A percentile compares a stretch with the other conserved stretches of the same genome.
Conservation (phyloP, 2,797 vertebrate genomes). For the Anisognathus igniventris region DNA sequence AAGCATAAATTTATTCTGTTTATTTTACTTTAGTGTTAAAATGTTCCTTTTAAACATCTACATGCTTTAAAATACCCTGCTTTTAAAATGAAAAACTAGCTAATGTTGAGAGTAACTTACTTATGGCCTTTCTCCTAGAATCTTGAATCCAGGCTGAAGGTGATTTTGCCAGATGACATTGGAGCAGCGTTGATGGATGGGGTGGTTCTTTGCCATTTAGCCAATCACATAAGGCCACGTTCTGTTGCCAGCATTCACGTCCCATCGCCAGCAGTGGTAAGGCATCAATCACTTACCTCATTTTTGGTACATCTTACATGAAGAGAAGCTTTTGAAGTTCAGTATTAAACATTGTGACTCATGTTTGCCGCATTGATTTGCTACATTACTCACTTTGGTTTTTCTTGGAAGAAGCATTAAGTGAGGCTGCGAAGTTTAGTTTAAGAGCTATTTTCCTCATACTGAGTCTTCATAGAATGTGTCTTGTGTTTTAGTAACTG, state of each 20-base stretch:
- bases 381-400: background rate
- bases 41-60: background rate
- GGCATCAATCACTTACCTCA: slow-evolving; percentile 61
- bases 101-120: background rate
- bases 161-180: slow-evolving; percentile 94
- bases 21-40: background rate
- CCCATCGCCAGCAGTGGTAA: slow-evolving; percentile 97
- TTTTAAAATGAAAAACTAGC: background rate
- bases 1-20: background rate
- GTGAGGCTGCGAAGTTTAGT: background rate
- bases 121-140: slow-evolving; percentile 76
- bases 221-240: slow-evolving; percentile 96
- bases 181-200: slow-evolving; percentile 97
- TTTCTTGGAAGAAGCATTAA: background rate
- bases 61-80: background rate
- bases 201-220: slow-evolving; percentile 96
- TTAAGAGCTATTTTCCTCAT: background rate
- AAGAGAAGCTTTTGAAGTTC: background rate
- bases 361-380: background rate
- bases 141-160: slow-evolving; percentile 92
- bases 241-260: slow-evolving; percentile 98
- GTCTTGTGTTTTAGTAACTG: background rate
- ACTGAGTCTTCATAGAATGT: background rate
- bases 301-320: background rate
- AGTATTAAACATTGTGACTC: background rate